Evolutionary conservation across 2,888 invertebrate species (phyloP).

Genomic region (Ferdinandea cuprea): DNA sequence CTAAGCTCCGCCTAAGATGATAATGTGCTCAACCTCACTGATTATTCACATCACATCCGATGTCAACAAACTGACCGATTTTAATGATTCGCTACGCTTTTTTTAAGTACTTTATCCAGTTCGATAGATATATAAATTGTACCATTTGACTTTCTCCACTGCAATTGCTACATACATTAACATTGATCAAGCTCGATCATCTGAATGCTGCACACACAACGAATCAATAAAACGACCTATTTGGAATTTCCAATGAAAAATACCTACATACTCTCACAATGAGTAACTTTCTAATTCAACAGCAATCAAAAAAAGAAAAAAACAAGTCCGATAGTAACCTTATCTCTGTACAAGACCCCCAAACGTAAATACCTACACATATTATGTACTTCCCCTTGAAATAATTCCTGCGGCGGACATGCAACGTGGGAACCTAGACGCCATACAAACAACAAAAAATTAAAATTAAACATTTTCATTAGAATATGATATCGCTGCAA

Average conservation of each 20-base stretch:
- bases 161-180: no score
- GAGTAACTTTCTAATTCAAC: neutral
- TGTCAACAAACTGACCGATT: no score
- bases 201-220: neutral
- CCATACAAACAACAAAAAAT: neutral
- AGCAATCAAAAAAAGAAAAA: neutral
- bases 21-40: no score
- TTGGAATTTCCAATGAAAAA: neutral
- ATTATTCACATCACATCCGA: neutral
- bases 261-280: neutral
- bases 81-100: neutral
- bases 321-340: conserved; percentile 7
- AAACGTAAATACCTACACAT: neutral
- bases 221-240: neutral
- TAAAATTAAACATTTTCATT: conserved; percentile 21
- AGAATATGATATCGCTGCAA: conserved; percentile 19
- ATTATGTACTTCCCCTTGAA: conserved; percentile 29
- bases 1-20: no score
- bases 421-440: conserved; percentile 2
- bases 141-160: neutral
- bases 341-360: conserved; percentile 29
- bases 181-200: neutral
- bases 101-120: neutral
- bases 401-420: conserved; percentile 25
- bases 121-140: no score